Conservation (phyloP, 1,140 invertebrate genomes). For the Lepidurus apus region DNA sequence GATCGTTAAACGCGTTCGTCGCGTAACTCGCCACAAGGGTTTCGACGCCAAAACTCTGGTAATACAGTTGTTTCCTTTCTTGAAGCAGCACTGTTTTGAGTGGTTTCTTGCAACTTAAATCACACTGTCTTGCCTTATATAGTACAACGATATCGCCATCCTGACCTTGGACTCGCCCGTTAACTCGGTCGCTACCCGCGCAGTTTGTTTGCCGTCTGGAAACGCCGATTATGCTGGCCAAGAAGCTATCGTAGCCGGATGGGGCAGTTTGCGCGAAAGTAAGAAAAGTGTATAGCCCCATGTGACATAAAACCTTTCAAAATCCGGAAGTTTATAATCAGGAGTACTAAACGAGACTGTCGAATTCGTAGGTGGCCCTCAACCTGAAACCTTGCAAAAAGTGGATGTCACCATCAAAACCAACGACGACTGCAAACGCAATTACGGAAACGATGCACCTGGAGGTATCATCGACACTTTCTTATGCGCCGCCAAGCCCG, state of each 20-base stretch:
- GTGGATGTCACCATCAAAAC: conserved; percentile 77
- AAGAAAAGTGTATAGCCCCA: conserved; percentile 39
- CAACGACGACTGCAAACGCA: conserved; percentile 66
- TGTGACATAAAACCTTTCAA: neutral
- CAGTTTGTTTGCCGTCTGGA: conserved; percentile 70
- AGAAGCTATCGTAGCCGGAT: conserved; percentile 73
- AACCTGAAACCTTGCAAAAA: conserved; percentile 72
- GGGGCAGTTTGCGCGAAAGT: conserved; percentile 75
- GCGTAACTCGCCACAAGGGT: conserved; percentile 73
- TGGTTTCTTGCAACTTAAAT: neutral
- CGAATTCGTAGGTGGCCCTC: conserved; percentile 60
- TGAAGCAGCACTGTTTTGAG: neutral
- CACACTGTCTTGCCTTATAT: conserved; percentile 42
- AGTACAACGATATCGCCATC: conserved; percentile 81
- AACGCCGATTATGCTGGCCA: conserved; percentile 56
- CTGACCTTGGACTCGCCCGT: conserved; percentile 73
- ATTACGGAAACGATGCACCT: conserved; percentile 77
- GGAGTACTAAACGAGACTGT: neutral
- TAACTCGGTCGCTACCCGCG: conserved; percentile 62
- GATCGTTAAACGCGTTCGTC: conserved; percentile 52
- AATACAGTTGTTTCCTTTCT: conserved; percentile 37
- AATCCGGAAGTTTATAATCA: neutral
- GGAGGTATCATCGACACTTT: conserved; percentile 81
- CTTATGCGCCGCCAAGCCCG: conserved; percentile 73
- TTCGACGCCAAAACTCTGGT: conserved; percentile 77